Conservation (phyloP, 2,797 vertebrate genomes). For the Etheostoma perlongum region DNA sequence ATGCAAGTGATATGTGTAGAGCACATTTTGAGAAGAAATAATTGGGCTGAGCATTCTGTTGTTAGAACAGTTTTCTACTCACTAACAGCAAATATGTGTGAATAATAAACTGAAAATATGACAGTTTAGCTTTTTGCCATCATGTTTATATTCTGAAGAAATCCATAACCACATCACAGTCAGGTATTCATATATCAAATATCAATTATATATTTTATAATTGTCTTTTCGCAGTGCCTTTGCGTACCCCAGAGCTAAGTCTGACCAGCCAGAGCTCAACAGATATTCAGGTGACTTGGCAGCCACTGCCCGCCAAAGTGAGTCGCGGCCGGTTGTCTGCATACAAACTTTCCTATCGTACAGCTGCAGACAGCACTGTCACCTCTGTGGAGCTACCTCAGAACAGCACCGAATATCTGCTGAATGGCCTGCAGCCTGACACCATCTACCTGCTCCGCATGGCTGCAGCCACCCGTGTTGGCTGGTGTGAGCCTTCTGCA, state of each 20-base stretch:
- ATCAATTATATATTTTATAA: conserved; percentile 1
- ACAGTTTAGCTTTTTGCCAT: conserved; percentile 1
- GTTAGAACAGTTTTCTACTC: conserved; percentile 1
- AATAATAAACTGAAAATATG: background rate
- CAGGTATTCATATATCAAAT: no score
- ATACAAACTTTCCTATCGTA: conserved; percentile 92
- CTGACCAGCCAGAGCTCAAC: conserved; percentile 93
- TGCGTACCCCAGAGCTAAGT: conserved; percentile 95
- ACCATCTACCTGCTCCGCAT: conserved; percentile 95
- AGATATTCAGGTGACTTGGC: conserved; percentile 94
- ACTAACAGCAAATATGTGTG: background rate
- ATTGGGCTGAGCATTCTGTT: conserved; percentile 22
- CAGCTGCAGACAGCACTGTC: conserved; percentile 86
- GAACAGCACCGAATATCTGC: conserved; percentile 85
- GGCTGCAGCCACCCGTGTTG: conserved; percentile 91
- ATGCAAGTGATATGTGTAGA: conserved; percentile 55
- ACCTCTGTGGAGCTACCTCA: conserved; percentile 89
- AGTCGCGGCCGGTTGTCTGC: conserved; percentile 91
- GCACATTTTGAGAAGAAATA: conserved; percentile 43
- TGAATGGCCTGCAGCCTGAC: conserved; percentile 89
- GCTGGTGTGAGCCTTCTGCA: conserved; percentile 94
- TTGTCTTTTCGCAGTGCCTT: conserved; percentile 86
- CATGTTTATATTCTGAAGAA: conserved; percentile 10
- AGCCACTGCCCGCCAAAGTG: conserved; percentile 90
- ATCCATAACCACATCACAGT: background rate